Conservation (phyloP, 2,113 vertebrate genomes). For the Callopanchax toddi region DNA sequence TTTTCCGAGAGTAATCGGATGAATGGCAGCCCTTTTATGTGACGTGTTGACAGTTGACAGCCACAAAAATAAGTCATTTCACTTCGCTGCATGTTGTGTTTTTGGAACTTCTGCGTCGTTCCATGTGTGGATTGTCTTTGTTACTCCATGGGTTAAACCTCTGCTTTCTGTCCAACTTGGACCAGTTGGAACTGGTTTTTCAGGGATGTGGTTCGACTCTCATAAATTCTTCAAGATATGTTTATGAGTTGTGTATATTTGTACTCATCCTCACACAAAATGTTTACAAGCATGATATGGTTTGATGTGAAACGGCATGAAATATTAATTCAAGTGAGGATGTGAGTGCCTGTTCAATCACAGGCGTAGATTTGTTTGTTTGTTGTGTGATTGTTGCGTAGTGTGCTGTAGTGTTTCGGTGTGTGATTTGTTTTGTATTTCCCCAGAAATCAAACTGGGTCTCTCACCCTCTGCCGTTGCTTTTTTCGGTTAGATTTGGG, state of each 20-base stretch:
- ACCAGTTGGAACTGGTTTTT: slow-evolving; percentile 91
- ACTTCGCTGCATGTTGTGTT: slow-evolving; percentile 28
- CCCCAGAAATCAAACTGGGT: slow-evolving; percentile 43
- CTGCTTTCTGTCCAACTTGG: slow-evolving; percentile 79
- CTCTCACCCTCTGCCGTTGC: slow-evolving; percentile 32
- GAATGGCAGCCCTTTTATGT: background rate
- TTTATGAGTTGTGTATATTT: slow-evolving; percentile 86
- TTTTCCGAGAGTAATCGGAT: background rate
- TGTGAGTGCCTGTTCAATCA: background rate
- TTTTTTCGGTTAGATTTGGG: slow-evolving; percentile 47
- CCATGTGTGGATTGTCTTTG: slow-evolving; percentile 18
- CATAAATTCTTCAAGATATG: slow-evolving; percentile 88
- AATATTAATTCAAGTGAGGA: background rate
- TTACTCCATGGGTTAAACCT: slow-evolving; percentile 84
- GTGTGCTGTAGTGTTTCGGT: slow-evolving; percentile 29
- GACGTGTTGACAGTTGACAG: background rate
- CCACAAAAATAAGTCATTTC: slow-evolving; percentile 12
- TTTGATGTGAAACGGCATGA: background rate
- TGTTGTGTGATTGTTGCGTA: slow-evolving; percentile 17
- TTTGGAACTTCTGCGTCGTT: slow-evolving; percentile 72
- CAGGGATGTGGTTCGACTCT: slow-evolving; percentile 87
- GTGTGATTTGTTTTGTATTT: slow-evolving; percentile 56
- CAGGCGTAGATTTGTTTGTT: slow-evolving; percentile 14
- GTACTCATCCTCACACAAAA: slow-evolving; percentile 42
- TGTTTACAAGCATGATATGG: background rate